These are phyloP conservation scores for Acanthurus lineatus DNA, from an alignment of 2,797 vertebrate genomes.

Conservation along the genomic window DNA sequence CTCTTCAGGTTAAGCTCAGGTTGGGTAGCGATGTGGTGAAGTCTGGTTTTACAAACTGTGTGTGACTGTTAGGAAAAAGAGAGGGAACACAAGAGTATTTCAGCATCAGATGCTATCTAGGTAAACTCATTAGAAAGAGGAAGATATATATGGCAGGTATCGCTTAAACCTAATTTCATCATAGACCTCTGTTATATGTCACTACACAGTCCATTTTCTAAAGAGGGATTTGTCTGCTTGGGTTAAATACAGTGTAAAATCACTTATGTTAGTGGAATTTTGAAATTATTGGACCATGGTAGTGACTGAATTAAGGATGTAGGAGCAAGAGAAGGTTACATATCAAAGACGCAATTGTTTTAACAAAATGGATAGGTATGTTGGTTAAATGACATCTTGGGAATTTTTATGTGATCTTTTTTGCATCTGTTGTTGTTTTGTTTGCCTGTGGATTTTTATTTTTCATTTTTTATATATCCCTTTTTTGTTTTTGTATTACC, in stretches of 20 bases:
- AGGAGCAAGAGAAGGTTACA: background rate
- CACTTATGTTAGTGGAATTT: background rate
- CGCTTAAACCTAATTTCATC: background rate
- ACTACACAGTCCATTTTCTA: background rate
- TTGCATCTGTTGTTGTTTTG: background rate
- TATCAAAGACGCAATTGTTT: background rate
- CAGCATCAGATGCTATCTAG: conserved; percentile 53
- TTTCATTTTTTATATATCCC: background rate
- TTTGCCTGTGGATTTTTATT: background rate
- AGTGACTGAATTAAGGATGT: background rate
- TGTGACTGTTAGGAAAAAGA: background rate
- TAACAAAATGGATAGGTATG: background rate
- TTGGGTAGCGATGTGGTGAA: background rate
- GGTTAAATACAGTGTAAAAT: background rate
- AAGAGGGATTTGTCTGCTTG: background rate
- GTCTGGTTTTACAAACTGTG: conserved; percentile 32
- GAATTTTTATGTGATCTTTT: background rate
- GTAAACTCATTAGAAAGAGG: background rate
- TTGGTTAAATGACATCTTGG: background rate
- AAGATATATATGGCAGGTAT: accelerated
- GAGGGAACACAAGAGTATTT: conserved; percentile 73
- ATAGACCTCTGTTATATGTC: background rate
- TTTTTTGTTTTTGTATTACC: background rate
- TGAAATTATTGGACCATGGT: background rate
- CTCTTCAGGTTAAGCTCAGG: background rate